Base-by-base conservation (phyloP, 2,797 vertebrate species). In the Poecilia picta region DNA sequence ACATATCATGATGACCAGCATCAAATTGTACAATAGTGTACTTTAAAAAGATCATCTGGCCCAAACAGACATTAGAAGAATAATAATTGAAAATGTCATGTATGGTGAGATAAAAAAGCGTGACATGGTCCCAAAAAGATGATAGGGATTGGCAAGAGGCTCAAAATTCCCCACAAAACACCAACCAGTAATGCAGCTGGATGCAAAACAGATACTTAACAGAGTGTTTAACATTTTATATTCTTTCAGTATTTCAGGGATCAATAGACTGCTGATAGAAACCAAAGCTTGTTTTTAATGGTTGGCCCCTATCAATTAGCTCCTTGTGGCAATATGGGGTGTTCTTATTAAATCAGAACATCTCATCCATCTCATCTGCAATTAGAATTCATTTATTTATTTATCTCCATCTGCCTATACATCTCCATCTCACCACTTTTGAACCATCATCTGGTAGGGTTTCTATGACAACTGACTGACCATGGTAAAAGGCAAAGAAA, bases 381-480 rank as follows among this genome's bases (percentile, higher is more conserved):
- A 57, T 80, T 57, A 79, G 64, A 59, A 59, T 59, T 8, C 2
- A 15, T 28, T 28, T 31, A 3, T 28, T 13, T 5, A 28, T 57
- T 25, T 53, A 53, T 53, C 51, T 53, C 51, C 23, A 75, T 33
- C 46, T 4, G 53, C 11, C 53, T 28, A n/a, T 62, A 62, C 13
- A 33, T 33, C n/a, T 33, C 12, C 23, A 46, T 45, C 25, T 31
- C 36, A 39, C 15, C 0, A 55, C 45, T 47, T 68, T 53, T 46
- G 45, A 23, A 2, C 47, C 75, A 33, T 39, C 72, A 68, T 85
- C 82, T 79, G 36, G 39, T 11, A 0, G 31, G 74, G 82, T 87
- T 84, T 46, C 89, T 71, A 85, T 89, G 84, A 85, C 85, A 82
- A 84, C 85, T 74, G 53, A 46, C 59, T 53, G 79, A 84, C 83